Base-by-base conservation (phyloP, 2,113 vertebrate genomes). In the Ellobius talpinus region DNA sequence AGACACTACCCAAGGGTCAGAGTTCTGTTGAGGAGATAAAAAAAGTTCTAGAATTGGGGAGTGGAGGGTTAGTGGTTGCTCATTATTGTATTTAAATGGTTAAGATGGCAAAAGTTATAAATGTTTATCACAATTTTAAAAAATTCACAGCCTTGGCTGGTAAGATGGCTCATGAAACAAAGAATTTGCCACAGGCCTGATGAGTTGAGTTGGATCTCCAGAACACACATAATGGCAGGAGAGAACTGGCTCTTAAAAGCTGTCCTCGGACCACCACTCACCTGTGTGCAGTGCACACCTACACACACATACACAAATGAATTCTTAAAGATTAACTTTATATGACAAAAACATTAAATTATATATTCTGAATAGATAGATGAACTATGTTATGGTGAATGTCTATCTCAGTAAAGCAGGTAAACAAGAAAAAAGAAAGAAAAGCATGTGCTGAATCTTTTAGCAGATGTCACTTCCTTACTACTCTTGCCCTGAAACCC, bases 381-480 rank as follows among this genome's bases (percentile, higher is more conserved):
- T 8, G 36, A 5, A 26, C 36, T 23, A 84, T 47, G 13, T 39
- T n/a, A 58, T 58, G 13, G 55, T 73, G 19, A 78, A 90, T 66
- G 87, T 91, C 31, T 21, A 88, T 29, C 87, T 76, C 82, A 93
- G 87, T 39, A 85, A 93, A 95, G 45, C 16, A 39, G 21, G 55
- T 77, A 86, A 61, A 81, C 78, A 66, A 24, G 31, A 45, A 73
- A 66, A 93, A 78, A 8, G 63, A 6, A 90, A 93, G 42, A 84
- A 92, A 79, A 58, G 52, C 9, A 26, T 84, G 9, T 73, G 90
- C 17, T 31, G 11, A 26, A 0, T 91, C 50, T 68, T 42, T 52
- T 16, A 63, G 42, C 23, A 74, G 39, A 68, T 55, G 47, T 36
- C 90, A 88, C 39, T 88, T 88, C 82, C 81, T 92, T 70, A 65